phyloP scores from a whole-genome alignment of 2,113 vertebrate genomes.

The Anguilla rostrata region DNA sequence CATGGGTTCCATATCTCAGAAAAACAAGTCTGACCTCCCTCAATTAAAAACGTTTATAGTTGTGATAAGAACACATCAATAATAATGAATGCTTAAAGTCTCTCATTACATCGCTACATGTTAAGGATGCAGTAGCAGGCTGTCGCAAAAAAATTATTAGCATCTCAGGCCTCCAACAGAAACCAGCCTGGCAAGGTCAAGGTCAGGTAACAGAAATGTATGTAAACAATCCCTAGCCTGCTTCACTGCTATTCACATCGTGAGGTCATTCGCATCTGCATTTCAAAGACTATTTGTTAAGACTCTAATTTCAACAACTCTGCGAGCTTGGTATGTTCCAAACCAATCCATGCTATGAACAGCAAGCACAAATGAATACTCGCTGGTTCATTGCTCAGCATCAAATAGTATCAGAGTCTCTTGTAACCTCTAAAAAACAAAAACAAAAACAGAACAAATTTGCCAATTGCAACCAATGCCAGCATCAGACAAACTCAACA shows the following conservation, averaged over 20 bases:
- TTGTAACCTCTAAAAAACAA: neutral
- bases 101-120: neutral
- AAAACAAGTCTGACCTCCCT: neutral
- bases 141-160: constrained; percentile 41
- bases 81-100: neutral
- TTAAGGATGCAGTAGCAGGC: neutral
- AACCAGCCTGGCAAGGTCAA: constrained; percentile 79
- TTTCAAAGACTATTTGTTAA: too few relatives aligned
- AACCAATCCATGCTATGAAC: neutral
- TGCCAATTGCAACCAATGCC: neutral
- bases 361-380: neutral
- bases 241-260: too few relatives aligned
- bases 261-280: too few relatives aligned
- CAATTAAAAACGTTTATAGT: neutral
- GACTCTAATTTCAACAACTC: neutral
- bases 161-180: constrained; percentile 69
- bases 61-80: neutral
- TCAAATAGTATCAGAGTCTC: neutral
- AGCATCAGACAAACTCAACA: neutral
- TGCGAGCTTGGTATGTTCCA: neutral
- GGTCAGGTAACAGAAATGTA: constrained; percentile 78
- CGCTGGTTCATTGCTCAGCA: neutral
- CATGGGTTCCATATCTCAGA: neutral
- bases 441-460: neutral
- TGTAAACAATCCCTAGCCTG: neutral